These are phyloP conservation scores for Agelastica alni DNA, from an alignment of 2,888 invertebrate genomes.

Conservation along the genomic window DNA sequence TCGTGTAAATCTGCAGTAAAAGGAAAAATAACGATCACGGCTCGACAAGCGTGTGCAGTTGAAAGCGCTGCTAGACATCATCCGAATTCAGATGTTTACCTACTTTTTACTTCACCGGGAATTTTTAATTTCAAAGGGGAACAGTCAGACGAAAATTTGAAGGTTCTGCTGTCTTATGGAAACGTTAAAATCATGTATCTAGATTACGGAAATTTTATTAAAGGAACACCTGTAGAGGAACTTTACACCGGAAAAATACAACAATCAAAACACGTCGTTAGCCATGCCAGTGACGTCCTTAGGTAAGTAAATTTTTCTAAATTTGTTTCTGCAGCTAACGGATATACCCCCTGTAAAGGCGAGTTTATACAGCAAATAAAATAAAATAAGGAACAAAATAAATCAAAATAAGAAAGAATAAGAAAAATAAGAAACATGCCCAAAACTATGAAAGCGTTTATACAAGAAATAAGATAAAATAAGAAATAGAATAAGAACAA, in stretches of 20 bases:
- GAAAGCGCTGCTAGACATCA: slow-evolving; percentile 70
- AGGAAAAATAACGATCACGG: slow-evolving; percentile 57
- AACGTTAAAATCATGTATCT: slow-evolving; percentile 62
- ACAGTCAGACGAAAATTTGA: slow-evolving; percentile 50
- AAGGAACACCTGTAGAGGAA: slow-evolving; percentile 62
- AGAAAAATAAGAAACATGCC: no score
- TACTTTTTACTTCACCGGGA: slow-evolving; percentile 61
- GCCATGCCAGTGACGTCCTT: slow-evolving; percentile 68
- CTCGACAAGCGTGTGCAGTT: slow-evolving; percentile 69
- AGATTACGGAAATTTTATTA: slow-evolving; percentile 59
- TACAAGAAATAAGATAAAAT: no score
- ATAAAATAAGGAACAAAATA: no score
- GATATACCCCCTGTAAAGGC: no score
- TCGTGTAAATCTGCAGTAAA: slow-evolving; percentile 59
- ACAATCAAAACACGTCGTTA: slow-evolving; percentile 61
- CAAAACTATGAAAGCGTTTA: no score
- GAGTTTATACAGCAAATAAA: no score
- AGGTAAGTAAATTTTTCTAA: slow-evolving; percentile 36
- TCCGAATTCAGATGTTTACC: slow-evolving; percentile 61
- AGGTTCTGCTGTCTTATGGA: slow-evolving; percentile 54
- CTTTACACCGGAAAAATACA: slow-evolving; percentile 61
- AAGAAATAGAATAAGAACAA: no score
- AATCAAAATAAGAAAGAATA: no score
- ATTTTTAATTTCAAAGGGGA: slow-evolving; percentile 38
- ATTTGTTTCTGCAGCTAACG: neutral